Evolutionary conservation across 2,113 vertebrate genomes (phyloP), one percentile per base, ranked within the genome.

Genomic region (Kryptolebias marmoratus): DNA sequence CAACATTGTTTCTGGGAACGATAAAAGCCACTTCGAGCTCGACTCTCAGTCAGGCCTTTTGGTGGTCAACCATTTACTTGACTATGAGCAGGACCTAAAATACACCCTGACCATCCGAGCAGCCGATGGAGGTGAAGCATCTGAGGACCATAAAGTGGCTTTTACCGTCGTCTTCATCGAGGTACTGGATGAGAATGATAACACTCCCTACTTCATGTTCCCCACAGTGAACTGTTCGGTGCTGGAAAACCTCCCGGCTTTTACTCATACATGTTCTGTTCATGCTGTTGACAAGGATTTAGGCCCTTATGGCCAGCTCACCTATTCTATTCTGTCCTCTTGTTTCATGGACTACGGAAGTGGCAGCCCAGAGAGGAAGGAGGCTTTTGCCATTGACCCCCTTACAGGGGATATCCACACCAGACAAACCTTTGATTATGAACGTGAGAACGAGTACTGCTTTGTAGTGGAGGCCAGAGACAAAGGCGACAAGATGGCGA

Each of bases 141-240:
- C 80, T 2, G 79, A 85, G 68, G 55, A 83, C 44, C 91, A 87
- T 59, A 94, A 97, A 7, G 75, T 84, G 31, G 93, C 94, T 62
- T 96, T 98, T 74, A 86, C 96, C 0, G 44, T 93, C 61, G 86
- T 98, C 64, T 87, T 82, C 18, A 49, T 99, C 64, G 90, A 45
- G 0, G 45, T 99, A 58, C 81, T 96, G 52, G 97, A 98, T 73
- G 96, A 96, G 57, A 98, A 99, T 11, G 96, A 99, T 79, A 95
- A 97, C 39, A 73, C 85, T 8, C 97, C 96, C 0, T 92, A 93
- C 68, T 98, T 98, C 77, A 68, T 93, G 79, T 95, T 96, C 76
- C 90, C 96, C 0, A 92, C 74, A 36, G 28, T 96, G 36, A 95
- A 89, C 79, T 98, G 96, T 52, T 74, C 55, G 0, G 86, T 96